phyloP scores from a whole-genome alignment of 2,113 vertebrate species.

The Pao palembangensis region DNA sequence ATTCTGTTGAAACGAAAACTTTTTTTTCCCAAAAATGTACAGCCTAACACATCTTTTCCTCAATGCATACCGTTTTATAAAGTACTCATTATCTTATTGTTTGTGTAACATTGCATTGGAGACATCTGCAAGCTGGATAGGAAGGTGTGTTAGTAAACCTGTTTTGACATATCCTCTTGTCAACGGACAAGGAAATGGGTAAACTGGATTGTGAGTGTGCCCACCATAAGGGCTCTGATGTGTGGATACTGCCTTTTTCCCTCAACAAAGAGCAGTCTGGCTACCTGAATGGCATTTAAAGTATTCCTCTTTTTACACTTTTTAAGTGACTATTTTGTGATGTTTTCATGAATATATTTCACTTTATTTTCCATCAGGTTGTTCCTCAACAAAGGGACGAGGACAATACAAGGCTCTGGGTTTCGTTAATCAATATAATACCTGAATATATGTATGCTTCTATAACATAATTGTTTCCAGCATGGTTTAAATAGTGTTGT shows the following conservation, averaged over 20 bases:
- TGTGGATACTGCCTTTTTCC: background rate
- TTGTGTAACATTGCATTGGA: background rate
- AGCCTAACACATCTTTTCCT: background rate
- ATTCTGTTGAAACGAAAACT: background rate
- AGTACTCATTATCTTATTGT: too few relatives aligned
- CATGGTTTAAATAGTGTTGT: conserved; percentile 32
- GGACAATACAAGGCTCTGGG: conserved; percentile 40
- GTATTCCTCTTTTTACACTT: conserved; percentile 4
- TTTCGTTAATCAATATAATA: conserved; percentile 3
- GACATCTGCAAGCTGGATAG: background rate
- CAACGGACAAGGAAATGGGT: conserved; percentile 15
- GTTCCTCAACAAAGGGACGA: conserved; percentile 23
- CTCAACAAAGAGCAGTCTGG: conserved; percentile 14
- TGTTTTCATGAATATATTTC: background rate
- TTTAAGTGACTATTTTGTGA: background rate
- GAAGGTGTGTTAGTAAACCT: conserved; percentile 13
- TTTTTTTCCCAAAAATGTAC: background rate
- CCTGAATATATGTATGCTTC: conserved; percentile 7
- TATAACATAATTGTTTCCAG: conserved; percentile 31
- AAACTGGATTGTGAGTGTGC: background rate
- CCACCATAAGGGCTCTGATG: background rate
- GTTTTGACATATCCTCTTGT: conserved; percentile 26
- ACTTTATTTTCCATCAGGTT: conserved; percentile 50
- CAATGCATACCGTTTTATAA: too few relatives aligned
- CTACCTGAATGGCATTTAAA: background rate